Evolutionary conservation across 2,797 vertebrate species (phyloP).

Genomic region (Phataginus tetradactyla): DNA sequence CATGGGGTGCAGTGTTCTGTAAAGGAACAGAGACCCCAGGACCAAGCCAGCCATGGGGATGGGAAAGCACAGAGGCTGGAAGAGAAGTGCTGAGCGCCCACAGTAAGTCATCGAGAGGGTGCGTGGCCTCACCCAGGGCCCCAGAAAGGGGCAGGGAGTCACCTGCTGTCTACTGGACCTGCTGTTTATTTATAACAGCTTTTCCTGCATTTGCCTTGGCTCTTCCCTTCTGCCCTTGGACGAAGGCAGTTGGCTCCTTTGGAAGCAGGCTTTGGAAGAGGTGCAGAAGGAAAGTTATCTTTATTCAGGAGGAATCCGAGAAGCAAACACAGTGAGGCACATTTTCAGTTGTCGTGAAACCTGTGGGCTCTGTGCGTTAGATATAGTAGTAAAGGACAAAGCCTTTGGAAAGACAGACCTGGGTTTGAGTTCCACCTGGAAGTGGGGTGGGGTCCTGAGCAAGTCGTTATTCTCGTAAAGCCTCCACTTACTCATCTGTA

Average conservation of each 20-base stretch:
- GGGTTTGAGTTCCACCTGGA: not conserved
- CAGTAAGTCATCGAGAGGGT: not conserved
- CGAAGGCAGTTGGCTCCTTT: not conserved
- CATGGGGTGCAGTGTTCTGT: not conserved
- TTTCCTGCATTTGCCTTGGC: not conserved
- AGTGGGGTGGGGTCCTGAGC: not conserved
- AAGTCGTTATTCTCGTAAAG: not conserved
- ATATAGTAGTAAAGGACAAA: not conserved
- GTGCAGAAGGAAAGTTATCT: not conserved
- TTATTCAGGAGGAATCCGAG: not conserved
- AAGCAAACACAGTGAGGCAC: not conserved
- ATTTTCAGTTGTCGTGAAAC: not conserved
- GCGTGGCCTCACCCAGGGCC: not conserved
- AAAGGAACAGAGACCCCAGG: not conserved
- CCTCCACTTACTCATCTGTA: not conserved
- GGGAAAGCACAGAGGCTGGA: not conserved
- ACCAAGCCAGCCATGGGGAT: not conserved
- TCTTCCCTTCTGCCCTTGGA: not conserved
- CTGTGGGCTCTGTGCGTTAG: not conserved
- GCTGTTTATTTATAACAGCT: not conserved
- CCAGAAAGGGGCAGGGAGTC: too few relatives aligned
- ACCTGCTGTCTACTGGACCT: not conserved
- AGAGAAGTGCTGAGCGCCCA: not conserved
- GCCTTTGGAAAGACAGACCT: not conserved
- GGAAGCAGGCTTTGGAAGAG: not conserved